A percentile compares a stretch with the other conserved stretches of the same genome.
phyloP scores from a whole-genome alignment of 2,113 vertebrate genomes.

The Oncorhynchus kisutch region DNA sequence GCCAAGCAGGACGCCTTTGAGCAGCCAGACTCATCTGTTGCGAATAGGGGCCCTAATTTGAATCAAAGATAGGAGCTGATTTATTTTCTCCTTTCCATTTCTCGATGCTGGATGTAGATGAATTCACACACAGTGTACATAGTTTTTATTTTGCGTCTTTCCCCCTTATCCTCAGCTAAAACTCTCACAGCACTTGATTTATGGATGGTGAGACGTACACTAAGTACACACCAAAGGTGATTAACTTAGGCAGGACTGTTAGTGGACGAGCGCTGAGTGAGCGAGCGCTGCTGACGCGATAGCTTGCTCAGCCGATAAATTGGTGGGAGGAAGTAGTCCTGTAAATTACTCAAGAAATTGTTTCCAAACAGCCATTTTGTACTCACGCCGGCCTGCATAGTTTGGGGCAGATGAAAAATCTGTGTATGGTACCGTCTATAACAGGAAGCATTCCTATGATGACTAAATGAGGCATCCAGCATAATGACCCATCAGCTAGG shows the following conservation, averaged over 20 bases:
- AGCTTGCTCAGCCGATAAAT: slow-evolving; percentile 61
- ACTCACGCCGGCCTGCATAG: slow-evolving; percentile 53
- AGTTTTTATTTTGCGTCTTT: slow-evolving; percentile 29
- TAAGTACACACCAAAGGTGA: slow-evolving; percentile 13
- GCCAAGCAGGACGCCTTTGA: slow-evolving; percentile 66
- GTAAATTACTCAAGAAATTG: slow-evolving; percentile 74
- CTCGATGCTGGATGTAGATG: slow-evolving; percentile 24
- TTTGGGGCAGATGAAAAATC: slow-evolving; percentile 63
- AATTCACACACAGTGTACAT: slow-evolving; percentile 41
- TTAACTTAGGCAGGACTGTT: slow-evolving; percentile 51
- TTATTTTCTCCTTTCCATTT: slow-evolving; percentile 6
- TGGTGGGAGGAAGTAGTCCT: slow-evolving; percentile 74
- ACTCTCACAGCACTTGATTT: slow-evolving; percentile 48
- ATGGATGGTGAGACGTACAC: slow-evolving; percentile 43
- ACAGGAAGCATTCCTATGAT: slow-evolving; percentile 73
- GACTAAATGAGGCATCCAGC: slow-evolving; percentile 65
- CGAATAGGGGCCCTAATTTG: slow-evolving; percentile 53
- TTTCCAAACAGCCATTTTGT: slow-evolving; percentile 66
- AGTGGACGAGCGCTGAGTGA: slow-evolving; percentile 27
- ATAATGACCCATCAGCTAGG: slow-evolving; percentile 61
- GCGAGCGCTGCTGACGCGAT: slow-evolving; percentile 19
- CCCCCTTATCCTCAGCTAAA: background rate
- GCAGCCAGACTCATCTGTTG: slow-evolving; percentile 65
- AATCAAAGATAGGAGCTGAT: slow-evolving; percentile 43
- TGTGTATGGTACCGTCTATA: slow-evolving; percentile 53